Base-by-base conservation (phyloP, 1,140 invertebrate species). In the Drosophila arawakana region DNA sequence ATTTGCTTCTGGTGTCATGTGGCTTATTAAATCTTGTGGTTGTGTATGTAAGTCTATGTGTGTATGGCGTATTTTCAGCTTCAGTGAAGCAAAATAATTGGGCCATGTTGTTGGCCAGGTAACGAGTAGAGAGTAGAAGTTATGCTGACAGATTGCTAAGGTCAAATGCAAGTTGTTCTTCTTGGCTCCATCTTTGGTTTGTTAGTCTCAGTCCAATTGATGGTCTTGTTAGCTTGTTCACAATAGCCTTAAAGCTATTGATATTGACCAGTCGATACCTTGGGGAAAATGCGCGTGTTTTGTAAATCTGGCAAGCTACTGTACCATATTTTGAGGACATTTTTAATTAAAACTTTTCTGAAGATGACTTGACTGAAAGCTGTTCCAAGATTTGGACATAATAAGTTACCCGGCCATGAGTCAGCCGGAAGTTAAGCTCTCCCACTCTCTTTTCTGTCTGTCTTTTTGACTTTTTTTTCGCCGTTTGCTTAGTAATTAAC, bases 1-100 rank as follows among this genome's bases (percentile, higher is more conserved):
- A 70, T 62, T 13, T 41, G 37, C 7, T 7, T 43, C 34, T 61
- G 39, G 74, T 69, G 43, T 70, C 65, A 75, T 75, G 61, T 68
- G 66, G 65, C 78, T 80, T 80, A 80, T 80, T 77, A 77, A 74
- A 75, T 78, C 66, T 47, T 78, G 74, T 62, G 68, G 68, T 39
- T 61, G 25, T 62, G 39, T 21, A n/a, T 43, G 37, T 59, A n/a
- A n/a, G 37, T 59, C 39, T 25, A 43, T 61, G 18, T 49, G 65
- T 15, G 65, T 69, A 47, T 61, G 47, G 59, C 50, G 50, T 67
- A 78, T 75, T 80, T 81, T 81, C 78, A 76, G 76, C 78, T 78
- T 44, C 73, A 78, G 44, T 78, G 78, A 78, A 78, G 76, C 76
- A 78, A 68, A 76, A 81, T 81, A 81, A 81, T 81, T 79, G 78